These are phyloP conservation scores for Scylla paramamosain DNA, from an alignment of 1,140 invertebrate genomes.

Conservation along the genomic window DNA sequence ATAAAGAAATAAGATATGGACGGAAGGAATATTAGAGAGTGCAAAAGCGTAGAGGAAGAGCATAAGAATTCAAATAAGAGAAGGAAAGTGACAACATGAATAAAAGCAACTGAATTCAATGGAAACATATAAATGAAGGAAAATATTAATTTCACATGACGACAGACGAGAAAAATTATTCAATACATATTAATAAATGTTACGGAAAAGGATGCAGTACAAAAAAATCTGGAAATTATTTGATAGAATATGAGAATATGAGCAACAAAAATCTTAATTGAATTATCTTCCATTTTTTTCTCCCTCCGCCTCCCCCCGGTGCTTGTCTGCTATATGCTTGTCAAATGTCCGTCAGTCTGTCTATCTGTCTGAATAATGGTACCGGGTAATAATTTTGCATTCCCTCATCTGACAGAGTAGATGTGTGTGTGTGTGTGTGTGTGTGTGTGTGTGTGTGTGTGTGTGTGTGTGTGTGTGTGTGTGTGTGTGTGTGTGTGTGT, in stretches of 20 bases:
- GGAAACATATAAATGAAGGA: background rate
- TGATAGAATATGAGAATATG: too few species aligned
- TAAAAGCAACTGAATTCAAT: background rate
- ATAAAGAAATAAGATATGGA: background rate
- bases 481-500: too few species aligned
- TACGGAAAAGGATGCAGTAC: too few species aligned
- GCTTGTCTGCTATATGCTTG: background rate
- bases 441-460: too few species aligned
- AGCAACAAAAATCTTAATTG: too few species aligned
- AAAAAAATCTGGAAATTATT: too few species aligned
- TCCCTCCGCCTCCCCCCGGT: too few species aligned
- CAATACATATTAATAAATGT: background rate
- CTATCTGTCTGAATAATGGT: background rate
- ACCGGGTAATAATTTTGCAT: constrained; percentile 10
- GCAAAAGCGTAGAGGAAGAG: background rate
- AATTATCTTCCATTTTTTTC: too few species aligned
- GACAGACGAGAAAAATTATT: background rate
- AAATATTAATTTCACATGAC: background rate
- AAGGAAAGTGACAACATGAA: background rate
- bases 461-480: too few species aligned
- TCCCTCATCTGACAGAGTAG: background rate
- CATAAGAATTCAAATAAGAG: background rate
- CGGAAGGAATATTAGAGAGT: background rate
- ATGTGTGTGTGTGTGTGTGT: too few species aligned
- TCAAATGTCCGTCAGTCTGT: constrained; percentile 5